phyloP scores from a whole-genome alignment of 2,888 invertebrate species.

The Chorisops tibialis region DNA sequence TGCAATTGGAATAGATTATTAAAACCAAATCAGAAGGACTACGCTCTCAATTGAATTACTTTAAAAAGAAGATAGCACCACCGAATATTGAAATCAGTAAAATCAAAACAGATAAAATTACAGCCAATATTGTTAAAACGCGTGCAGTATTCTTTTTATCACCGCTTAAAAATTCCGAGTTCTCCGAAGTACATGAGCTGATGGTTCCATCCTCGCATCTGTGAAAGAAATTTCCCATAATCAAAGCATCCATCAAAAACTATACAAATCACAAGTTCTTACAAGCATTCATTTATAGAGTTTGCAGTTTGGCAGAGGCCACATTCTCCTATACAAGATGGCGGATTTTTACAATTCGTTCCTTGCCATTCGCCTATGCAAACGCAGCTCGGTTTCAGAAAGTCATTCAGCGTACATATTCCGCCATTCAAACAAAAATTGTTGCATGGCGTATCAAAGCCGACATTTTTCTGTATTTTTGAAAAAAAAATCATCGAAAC shows the following conservation, averaged over 20 bases:
- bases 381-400: conserved; percentile 55
- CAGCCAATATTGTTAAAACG: conserved; percentile 45
- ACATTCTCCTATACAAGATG: conserved; percentile 46
- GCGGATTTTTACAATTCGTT: conserved; percentile 55
- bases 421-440: conserved; percentile 59
- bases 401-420: conserved; percentile 58
- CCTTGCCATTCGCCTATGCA: conserved; percentile 61
- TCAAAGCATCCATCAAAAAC: background rate
- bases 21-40: conserved; percentile 17
- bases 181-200: conserved; percentile 48
- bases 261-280: conserved; percentile 31
- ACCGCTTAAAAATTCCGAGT: conserved; percentile 44
- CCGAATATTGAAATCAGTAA: conserved; percentile 45
- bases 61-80: conserved; percentile 48
- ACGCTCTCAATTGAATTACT: conserved; percentile 49
- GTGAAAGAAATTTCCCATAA: conserved; percentile 29
- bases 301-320: conserved; percentile 48
- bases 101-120: conserved; percentile 43
- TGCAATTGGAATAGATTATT: conserved; percentile 38
- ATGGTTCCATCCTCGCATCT: conserved; percentile 45
- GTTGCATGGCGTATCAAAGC: conserved; percentile 62
- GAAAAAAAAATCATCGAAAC: background rate
- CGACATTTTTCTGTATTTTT: conserved; percentile 53
- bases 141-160: conserved; percentile 38
- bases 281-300: conserved; percentile 51